Evolutionary conservation across 35 echinoderm and acorn worm genomes (phyloP), one percentile per base, ranked within the genome.

Genomic region (Apostichopus japonicus): DNA sequence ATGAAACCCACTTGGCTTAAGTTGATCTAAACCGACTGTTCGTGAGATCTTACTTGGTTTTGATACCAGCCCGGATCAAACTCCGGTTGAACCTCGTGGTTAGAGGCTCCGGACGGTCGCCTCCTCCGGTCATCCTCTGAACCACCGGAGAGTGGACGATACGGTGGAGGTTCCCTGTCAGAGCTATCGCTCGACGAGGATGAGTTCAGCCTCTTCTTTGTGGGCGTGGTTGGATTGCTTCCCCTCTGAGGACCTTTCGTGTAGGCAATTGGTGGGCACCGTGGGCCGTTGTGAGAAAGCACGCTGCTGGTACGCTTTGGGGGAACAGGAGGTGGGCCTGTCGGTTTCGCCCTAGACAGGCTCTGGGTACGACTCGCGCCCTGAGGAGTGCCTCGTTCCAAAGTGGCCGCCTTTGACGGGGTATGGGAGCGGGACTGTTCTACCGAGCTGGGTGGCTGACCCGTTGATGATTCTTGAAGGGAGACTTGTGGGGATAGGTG

Each of bases 301-400:
- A 87, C 56, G 55, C 86, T 87, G 86, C 65, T 87, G 11, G 58
- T 67, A 62, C 86, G 86, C 57, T 87, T 87, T 44, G 86, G 86
- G 58, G 86, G 86, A 54, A 87, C 86, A 14, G 86, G 86, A 24
- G 86, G 86, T 6, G 71, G 71, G 17, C 70, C 70, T 14, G 33
- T 8, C 0, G 52, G 79, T 54, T 87, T 87, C 19, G 21, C 65
- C 57, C 86, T 87, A 87, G 57, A 87, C 86, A 71, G 86, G 86
- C 86, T 87, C 86, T 71, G 86, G 86, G 86, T 23, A 87, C 5
- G 86, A 71, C 23, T 87, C 56, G 14, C 56, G 15, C 86, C 63
- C 57, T 63, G 86, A 13, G 86, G 86, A 17, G 57, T 87, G 27
- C 56, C 86, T 71, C 63, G 86, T 65, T 87, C 86, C 86, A 87